These are phyloP conservation scores for Lepidurus packardi DNA, from an alignment of 1,140 invertebrate genomes.

Conservation along the genomic window DNA sequence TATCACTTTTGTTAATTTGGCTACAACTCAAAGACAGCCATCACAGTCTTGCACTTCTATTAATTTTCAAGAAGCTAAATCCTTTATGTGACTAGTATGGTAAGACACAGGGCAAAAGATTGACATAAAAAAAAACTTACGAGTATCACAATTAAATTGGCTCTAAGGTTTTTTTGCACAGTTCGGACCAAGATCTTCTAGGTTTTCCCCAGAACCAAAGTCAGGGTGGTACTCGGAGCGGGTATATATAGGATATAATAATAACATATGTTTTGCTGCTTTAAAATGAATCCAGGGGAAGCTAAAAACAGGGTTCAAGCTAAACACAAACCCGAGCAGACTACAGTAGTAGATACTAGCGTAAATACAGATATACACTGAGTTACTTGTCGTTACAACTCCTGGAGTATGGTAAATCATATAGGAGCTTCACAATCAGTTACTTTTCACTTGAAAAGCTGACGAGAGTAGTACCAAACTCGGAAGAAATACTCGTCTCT, in stretches of 20 bases:
- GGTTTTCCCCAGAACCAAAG: background rate
- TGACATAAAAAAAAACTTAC: background rate
- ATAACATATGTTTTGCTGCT: background rate
- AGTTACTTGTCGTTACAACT: background rate
- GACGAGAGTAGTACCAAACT: conserved; percentile 78
- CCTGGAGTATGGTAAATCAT: background rate
- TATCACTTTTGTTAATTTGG: background rate
- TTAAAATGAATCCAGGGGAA: conserved; percentile 1
- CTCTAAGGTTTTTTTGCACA: background rate
- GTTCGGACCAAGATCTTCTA: background rate
- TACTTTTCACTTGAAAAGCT: conserved; percentile 63
- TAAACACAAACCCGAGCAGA: background rate
- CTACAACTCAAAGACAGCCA: background rate
- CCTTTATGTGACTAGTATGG: background rate
- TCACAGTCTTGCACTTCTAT: background rate
- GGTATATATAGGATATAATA: background rate
- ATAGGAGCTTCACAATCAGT: background rate
- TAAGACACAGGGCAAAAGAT: background rate
- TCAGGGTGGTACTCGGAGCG: background rate
- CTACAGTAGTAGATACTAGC: background rate
- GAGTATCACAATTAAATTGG: background rate
- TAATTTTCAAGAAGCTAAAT: background rate
- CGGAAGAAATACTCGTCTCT: conserved; percentile 91
- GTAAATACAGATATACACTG: background rate
- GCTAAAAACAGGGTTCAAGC: background rate